Conservation (phyloP, 2,113 vertebrate genomes). For the Gracilinanus agilis region DNA sequence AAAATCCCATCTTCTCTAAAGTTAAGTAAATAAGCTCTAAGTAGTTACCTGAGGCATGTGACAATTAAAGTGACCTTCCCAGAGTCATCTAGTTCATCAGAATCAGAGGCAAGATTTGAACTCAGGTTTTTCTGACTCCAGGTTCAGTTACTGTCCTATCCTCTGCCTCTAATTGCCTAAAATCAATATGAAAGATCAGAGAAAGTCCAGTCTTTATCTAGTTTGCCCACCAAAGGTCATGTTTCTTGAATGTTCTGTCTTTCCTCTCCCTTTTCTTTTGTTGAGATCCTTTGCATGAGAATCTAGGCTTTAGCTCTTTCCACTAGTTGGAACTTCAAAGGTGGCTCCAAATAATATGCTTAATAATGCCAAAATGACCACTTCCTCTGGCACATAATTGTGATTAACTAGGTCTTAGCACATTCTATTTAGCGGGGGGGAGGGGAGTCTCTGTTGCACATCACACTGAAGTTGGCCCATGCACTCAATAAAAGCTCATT, state of each 20-base stretch:
- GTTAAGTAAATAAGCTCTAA: background rate
- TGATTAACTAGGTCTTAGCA: constrained; percentile 56
- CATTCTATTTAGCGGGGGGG: constrained; percentile 28
- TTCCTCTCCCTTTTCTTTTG: background rate
- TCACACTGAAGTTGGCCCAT: constrained; percentile 72
- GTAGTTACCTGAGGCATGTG: background rate
- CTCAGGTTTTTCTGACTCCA: background rate
- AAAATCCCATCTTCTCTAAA: background rate
- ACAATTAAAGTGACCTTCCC: background rate
- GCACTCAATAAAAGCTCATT: constrained; percentile 89
- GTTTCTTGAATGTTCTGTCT: background rate
- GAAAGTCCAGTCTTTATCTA: background rate
- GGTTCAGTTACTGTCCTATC: background rate
- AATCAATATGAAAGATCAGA: no score
- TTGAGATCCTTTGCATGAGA: background rate
- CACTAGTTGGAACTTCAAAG: constrained; percentile 25
- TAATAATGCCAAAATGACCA: constrained; percentile 64
- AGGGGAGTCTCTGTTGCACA: constrained; percentile 63
- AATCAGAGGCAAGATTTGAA: background rate
- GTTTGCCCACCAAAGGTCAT: constrained; percentile 32
- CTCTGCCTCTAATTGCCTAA: background rate
- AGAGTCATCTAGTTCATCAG: background rate
- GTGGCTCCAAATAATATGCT: constrained; percentile 36
- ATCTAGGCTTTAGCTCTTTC: background rate
- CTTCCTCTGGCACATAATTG: constrained; percentile 34